Base-by-base conservation (phyloP, 2,113 vertebrate species). In the Triplophysa tibetana region DNA sequence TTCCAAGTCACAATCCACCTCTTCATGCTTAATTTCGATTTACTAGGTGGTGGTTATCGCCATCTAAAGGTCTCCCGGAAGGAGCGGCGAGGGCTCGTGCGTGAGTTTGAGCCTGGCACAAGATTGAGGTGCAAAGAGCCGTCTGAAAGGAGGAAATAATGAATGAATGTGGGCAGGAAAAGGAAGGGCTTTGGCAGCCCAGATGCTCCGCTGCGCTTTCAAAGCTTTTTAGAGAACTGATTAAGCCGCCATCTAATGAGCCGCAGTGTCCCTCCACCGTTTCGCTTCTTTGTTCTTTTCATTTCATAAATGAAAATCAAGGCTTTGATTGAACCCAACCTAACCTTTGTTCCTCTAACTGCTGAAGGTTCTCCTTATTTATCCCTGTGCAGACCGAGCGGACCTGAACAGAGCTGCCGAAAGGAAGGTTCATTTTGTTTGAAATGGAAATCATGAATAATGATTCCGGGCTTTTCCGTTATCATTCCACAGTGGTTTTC, bases 201-300 rank as follows among this genome's bases (percentile, higher is more conserved):
- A 76, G 81, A 85, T 81, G 70, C 81, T 70, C 73, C 8, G 41
- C 69, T 69, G 74, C 4, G 52, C 65, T 77, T 85, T 78, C 73
- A 78, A 70, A 79, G 75, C 78, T 78, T 81, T 85, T 85, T 75
- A 81, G 81, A 70, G 64, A 67, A 75, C 70, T 78, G 84, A 85
- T 85, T 83, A 83, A 81, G 70, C 81, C 6, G 60, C 65, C 17
- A 45, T 73, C 79, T 83, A 85, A 83, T 85, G 81, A 83, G 76
- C 78, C 62, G 66, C 82, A 70, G 81, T 79, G 79, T 81, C 75
- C 62, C 41, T 83, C 45, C 60, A 26, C 48, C 58, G 48, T 65
- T 66, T 63, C 68, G 29, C 21, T 33, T 68, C 82, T 85, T 85
- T 85, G 84, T 85, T 83, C 81, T 65, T 70, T 81, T 83, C 84